Base-by-base conservation (phyloP, 2,797 vertebrate species). In the Spea hammondii region DNA sequence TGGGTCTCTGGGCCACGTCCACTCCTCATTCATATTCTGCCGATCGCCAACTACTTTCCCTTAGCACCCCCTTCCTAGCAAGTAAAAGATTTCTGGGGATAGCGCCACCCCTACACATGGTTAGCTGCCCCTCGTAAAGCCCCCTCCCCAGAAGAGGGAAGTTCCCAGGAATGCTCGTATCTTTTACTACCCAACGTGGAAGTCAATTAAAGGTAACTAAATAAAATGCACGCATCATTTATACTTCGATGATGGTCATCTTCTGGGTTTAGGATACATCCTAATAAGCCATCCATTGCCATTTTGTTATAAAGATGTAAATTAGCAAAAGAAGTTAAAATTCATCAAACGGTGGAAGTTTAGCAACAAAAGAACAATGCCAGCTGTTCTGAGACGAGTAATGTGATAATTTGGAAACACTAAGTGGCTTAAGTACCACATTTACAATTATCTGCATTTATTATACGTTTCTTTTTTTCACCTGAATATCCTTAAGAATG, bases 261-360 rank as follows among this genome's bases (percentile, higher is more conserved):
- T 89, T 87, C 87, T 79, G 81, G 83, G 91, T 85, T 90, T 85
- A 88, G 84, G 88, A 87, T 89, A 84, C 84, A 83, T 82, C 86
- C 87, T 86, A 78, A 93, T 80, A 83, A 85, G 81, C 89, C 92
- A 92, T 65, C 79, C 84, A 87, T 4, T 87, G 83, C 89, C 89
- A 86, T 93, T 88, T 89, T 79, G 78, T 90, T 83, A 77, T 67
- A 85, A 80, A 87, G 88, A 88, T 86, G 85, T 91, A 92, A 91
- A 89, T 66, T 89, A 90, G 88, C 82, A 70, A 65, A 86, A 86
- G 86, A 32, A 60, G 67, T 66, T 86, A 5, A 84, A 72, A 68
- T 64, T 67, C 44, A 81, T 81, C 79, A 81, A 69, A 81, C 76
- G 74, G 79, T 44, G 51, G 32, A 55, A 74, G 62, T 81, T 67